Percentiles rank a stretch among this genome's conserved stretches.
phyloP scores from a whole-genome alignment of 2,113 vertebrate genomes.

The Calyptommatus sinebrachiatus region DNA sequence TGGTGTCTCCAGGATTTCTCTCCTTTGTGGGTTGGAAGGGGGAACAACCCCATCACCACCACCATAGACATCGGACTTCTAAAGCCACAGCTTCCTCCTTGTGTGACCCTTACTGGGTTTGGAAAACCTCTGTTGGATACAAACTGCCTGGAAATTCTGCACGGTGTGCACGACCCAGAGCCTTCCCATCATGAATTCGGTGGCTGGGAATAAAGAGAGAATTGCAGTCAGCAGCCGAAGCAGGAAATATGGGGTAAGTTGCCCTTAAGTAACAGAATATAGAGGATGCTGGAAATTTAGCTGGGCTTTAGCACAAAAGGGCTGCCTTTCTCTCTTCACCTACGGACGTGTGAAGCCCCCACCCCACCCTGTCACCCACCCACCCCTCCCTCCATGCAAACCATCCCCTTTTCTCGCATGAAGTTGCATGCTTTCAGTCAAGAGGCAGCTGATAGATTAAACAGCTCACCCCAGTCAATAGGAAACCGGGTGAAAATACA shows the following conservation, averaged over 20 bases:
- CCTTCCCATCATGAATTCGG: slow-evolving; percentile 84
- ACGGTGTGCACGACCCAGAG: slow-evolving; percentile 56
- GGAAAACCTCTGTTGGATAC: slow-evolving; percentile 59
- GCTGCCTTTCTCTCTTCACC: background rate
- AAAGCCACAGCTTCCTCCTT: slow-evolving; percentile 3
- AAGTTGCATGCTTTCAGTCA: background rate
- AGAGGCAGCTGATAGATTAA: background rate
- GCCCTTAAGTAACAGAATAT: background rate
- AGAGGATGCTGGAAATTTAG: slow-evolving; percentile 8
- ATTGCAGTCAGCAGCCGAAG: slow-evolving; percentile 81
- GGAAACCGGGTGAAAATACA: background rate
- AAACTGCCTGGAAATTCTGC: slow-evolving; percentile 46
- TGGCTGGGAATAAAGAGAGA: slow-evolving; percentile 93
- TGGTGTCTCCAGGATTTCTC: slow-evolving; percentile 30
- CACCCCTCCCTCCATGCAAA: background rate
- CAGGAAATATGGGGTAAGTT: slow-evolving; percentile 94
- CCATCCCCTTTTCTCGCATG: background rate
- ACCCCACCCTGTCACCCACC: background rate
- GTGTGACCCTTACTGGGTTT: slow-evolving; percentile 29
- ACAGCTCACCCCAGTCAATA: background rate
- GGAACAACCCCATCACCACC: background rate
- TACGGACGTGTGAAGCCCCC: background rate
- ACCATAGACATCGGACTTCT: background rate
- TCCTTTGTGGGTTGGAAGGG: slow-evolving; percentile 34
- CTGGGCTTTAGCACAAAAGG: background rate